Evolutionary conservation across 2,888 invertebrate genomes (phyloP).

Genomic region (Drosophila subquinaria): DNA sequence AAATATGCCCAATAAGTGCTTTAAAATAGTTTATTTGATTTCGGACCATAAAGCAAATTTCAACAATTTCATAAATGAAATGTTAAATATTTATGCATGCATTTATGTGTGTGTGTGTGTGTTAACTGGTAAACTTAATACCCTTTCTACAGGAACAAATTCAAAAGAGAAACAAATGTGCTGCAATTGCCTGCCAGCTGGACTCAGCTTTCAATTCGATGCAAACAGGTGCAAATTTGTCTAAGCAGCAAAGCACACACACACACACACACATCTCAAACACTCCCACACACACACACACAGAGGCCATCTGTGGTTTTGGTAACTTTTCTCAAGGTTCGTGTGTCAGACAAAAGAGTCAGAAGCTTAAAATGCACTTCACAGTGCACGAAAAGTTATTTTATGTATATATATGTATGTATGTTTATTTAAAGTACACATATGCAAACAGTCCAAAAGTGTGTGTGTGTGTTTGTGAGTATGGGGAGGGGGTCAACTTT

Average conservation of each 20-base stretch:
- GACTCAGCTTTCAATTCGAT: slow-evolving; percentile 56
- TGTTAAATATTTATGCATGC: slow-evolving; percentile 62
- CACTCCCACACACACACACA: background rate
- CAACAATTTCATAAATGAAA: slow-evolving; percentile 54
- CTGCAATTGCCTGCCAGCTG: slow-evolving; percentile 27
- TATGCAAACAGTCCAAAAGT: slow-evolving; percentile 2
- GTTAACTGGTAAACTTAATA: slow-evolving; percentile 47
- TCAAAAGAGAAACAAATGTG: slow-evolving; percentile 33
- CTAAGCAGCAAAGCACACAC: slow-evolving; percentile 16
- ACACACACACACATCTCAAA: background rate
- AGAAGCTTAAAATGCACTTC: slow-evolving; percentile 71
- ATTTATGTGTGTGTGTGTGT: background rate
- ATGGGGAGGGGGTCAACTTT: slow-evolving; percentile 62
- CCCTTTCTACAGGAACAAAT: slow-evolving; percentile 21
- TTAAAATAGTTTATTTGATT: slow-evolving; percentile 27
- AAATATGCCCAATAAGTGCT: slow-evolving; percentile 7
- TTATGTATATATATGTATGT: slow-evolving; percentile 21
- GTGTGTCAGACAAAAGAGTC: slow-evolving; percentile 27
- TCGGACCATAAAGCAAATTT: slow-evolving; percentile 38
- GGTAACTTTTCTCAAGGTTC: slow-evolving; percentile 51
- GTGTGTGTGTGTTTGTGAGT: slow-evolving; percentile 16
- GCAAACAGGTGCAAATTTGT: slow-evolving; percentile 74
- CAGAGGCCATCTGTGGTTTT: slow-evolving; percentile 37
- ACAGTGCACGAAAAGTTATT: slow-evolving; percentile 60
- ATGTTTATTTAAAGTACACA: slow-evolving; percentile 59